Conservation (phyloP, 2,113 vertebrate species). For the Entomyzon cyanotis region DNA sequence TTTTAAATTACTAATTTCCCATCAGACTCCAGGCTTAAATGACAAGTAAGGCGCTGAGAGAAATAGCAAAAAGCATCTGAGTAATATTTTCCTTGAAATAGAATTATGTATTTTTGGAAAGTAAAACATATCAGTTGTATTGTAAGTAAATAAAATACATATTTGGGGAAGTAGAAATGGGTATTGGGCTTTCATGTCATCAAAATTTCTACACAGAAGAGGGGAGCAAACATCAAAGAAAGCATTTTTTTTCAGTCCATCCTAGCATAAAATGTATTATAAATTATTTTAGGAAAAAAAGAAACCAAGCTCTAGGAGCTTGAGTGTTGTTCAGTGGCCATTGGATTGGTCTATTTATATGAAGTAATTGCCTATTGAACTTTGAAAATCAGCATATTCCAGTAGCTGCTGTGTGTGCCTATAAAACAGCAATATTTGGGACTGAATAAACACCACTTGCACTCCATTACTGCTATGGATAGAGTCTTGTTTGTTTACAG, state of each 20-base stretch:
- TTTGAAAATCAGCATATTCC: background rate
- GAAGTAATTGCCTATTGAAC: background rate
- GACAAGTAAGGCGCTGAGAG: background rate
- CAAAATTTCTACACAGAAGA: background rate
- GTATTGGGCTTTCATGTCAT: background rate
- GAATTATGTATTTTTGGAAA: background rate
- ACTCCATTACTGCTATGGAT: background rate
- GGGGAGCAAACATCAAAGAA: background rate
- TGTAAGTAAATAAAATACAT: background rate
- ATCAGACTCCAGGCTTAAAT: background rate
- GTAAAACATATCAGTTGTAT: background rate
- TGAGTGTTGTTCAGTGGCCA: background rate
- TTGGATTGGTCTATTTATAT: background rate
- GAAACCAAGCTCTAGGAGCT: background rate
- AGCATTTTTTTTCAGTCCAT: fast-evolving
- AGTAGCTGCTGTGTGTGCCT: background rate
- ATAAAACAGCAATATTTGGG: background rate
- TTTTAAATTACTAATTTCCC: slow-evolving; percentile 1
- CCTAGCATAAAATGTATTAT: background rate
- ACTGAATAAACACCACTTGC: background rate
- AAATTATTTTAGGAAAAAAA: background rate
- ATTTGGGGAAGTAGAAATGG: background rate
- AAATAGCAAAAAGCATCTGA: background rate
- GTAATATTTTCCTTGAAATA: background rate
- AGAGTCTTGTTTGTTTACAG: background rate